Evolutionary conservation across 2,113 vertebrate genomes (phyloP), one percentile per base, ranked within the genome.

Genomic region (Tupaia chinensis): DNA sequence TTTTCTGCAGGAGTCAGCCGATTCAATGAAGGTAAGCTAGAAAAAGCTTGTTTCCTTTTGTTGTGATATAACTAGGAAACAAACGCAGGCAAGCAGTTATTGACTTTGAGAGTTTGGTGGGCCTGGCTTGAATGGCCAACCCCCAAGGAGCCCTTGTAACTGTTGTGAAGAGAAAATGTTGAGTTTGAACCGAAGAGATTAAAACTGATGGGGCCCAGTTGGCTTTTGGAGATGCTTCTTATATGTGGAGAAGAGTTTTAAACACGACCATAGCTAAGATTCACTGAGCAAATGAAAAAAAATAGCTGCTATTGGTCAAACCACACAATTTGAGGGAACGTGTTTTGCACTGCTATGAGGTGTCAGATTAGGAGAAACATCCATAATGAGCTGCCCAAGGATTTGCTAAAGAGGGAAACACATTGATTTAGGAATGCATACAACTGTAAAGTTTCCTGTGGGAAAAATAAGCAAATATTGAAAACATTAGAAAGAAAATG

Each of bases 401-500:
- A 89, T 91, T 54, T 92, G 80, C 89, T 94, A 2, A 73, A 29
- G 78, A 92, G 27, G 72, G 65, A 79, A 78, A 14, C 12, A 4
- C 9, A 96, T 65, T 0, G 56, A 81, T 87, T 93, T 81, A 81
- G 94, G 80, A 92, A 87, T 69, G 94, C 53, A 76, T 27, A 78
- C 29, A 54, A 95, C 85, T 95, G 63, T 95, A 61, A 86, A 95
- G 94, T 96, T 96, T 97, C 97, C 96, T 97, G 96, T 98, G 97
- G 97, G 97, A 97, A 98, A 97, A 96, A 97, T 70, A 94, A 95
- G 95, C 79, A 97, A 97, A 94, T 96, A 92, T 97, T 89, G 94
- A 94, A 97, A 91, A 90, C 66, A 77, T 94, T 88, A 91, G 94
- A 86, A 95, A 85, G 91, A 92, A 87, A 95, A 93, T 44, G 76